Evolutionary conservation across 2,888 invertebrate species (phyloP), one percentile per base, ranked within the genome.

Genomic region (Lissonota sp.): DNA sequence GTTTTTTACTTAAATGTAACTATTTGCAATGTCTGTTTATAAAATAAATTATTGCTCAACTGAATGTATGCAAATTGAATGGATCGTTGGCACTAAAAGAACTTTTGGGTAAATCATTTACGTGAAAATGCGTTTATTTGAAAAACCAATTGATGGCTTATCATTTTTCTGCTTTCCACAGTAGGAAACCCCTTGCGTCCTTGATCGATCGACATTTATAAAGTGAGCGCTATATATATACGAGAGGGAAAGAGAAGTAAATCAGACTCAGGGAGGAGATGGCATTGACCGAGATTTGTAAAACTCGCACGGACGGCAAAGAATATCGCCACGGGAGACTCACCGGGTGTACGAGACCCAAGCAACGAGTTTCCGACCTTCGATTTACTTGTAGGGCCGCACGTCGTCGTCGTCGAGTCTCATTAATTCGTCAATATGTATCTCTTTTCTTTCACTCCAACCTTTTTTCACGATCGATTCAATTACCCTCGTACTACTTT

Each of bases 211-310:
- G 79, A 69, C 55, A 60, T 42, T 14, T 46, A 44, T n/a, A 70
- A 66, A 42, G 42, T n/a, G 49, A n/a, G 26, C 44, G 46, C 12
- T 8, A 42, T 5, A 42, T 5, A 42, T n/a, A 42, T 3, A 44
- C 6, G 73, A 73, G 67, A 76, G 62, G 55, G 66, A 77, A 58
- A 77, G 66, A 57, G 63, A 60, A 60, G 77, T 46, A 66, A 71
- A 80, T 85, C 84, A 84, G 84, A 82, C 76, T 73, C 12, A 55
- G 58, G 51, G 57, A 60, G 75, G 67, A 67, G 79, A 77, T 80
- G 86, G 83, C 87, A 90, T 87, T 90, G 90, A 86, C 89, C 88
- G 88, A 85, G 77, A 89, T 89, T 86, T 86, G 60, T 69, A 78
- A 82, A 84, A 73, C 81, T 79, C 79, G 70, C 58, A 66, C 72